A percentile compares a stretch with the other conserved stretches of the same genome.
These are phyloP conservation scores for Dunckerocampus dactyliophorus DNA, from an alignment of 2,113 vertebrate genomes.

Conservation along the genomic window DNA sequence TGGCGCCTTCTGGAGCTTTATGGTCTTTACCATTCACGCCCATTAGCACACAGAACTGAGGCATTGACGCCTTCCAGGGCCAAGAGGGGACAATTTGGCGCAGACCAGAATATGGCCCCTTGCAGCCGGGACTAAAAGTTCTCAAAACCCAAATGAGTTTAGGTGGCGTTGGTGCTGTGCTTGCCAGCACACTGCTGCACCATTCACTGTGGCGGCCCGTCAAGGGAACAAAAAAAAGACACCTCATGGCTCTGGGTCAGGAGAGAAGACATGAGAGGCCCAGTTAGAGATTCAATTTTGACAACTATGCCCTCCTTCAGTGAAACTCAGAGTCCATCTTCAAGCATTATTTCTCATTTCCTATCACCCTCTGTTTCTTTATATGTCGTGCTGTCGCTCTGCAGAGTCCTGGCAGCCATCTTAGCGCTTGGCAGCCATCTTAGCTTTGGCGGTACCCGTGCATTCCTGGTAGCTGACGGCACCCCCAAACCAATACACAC, in stretches of 20 bases:
- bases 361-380: constrained; percentile 47
- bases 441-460: constrained; percentile 81
- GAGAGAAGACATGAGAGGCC: constrained; percentile 15
- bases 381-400: constrained; percentile 65
- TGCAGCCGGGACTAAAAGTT: constrained; percentile 25
- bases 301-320: constrained; percentile 16
- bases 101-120: constrained; percentile 12
- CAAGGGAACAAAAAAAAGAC: constrained; percentile 40
- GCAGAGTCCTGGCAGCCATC: constrained; percentile 89
- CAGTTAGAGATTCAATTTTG: constrained; percentile 31
- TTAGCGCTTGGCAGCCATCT: constrained; percentile 96
- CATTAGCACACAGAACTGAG: constrained; percentile 40
- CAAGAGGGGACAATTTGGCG: constrained; percentile 21
- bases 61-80: constrained; percentile 47
- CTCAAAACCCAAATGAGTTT: constrained; percentile 47
- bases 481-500: constrained; percentile 43
- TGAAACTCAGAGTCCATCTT: constrained; percentile 22
- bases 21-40: constrained; percentile 38
- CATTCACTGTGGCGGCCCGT: constrained; percentile 24
- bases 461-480: constrained; percentile 76
- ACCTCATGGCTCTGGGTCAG: constrained; percentile 23
- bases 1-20: constrained; percentile 44
- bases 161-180: constrained; percentile 38
- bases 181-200: constrained; percentile 48
- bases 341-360: constrained; percentile 25